A percentile compares a stretch with the other conserved stretches of the same genome.
phyloP scores from a whole-genome alignment of 2,113 vertebrate genomes.

The Dasypus novemcinctus region DNA sequence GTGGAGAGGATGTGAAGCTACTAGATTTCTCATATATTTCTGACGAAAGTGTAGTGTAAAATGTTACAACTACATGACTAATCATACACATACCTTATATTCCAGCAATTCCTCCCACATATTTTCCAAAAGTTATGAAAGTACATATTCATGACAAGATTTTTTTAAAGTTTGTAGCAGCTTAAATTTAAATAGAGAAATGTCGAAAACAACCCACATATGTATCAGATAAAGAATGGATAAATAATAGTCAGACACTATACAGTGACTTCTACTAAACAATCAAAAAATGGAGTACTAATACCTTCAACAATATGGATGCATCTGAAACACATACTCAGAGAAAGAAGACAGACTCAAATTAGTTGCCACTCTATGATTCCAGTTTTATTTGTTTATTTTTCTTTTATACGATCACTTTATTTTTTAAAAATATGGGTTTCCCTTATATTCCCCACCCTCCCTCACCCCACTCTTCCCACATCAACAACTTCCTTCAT shows the following conservation, averaged over 20 bases:
- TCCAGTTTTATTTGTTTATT: too few relatives aligned
- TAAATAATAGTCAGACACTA: not conserved
- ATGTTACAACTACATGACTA: not conserved
- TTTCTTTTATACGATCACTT: too few relatives aligned
- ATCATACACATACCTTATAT: not conserved
- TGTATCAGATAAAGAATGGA: not conserved
- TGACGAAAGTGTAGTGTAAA: not conserved
- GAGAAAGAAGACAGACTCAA: not conserved
- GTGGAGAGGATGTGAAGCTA: not conserved
- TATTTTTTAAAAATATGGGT: too few relatives aligned
- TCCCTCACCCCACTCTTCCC: too few relatives aligned
- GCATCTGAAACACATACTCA: not conserved
- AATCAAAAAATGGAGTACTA: not conserved
- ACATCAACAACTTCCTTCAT: too few relatives aligned
- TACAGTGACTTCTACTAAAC: not conserved
- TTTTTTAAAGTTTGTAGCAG: not conserved
- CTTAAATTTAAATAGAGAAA: not conserved
- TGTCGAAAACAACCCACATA: not conserved
- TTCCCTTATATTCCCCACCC: too few relatives aligned
- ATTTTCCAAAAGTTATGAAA: not conserved
- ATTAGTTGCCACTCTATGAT: not conserved
- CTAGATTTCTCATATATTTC: not conserved
- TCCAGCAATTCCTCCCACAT: not conserved
- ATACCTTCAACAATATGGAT: not conserved
- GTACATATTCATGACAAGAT: not conserved